These are phyloP conservation scores for Asarcornis scutulata DNA, from an alignment of 2,113 vertebrate species.

Conservation along the genomic window DNA sequence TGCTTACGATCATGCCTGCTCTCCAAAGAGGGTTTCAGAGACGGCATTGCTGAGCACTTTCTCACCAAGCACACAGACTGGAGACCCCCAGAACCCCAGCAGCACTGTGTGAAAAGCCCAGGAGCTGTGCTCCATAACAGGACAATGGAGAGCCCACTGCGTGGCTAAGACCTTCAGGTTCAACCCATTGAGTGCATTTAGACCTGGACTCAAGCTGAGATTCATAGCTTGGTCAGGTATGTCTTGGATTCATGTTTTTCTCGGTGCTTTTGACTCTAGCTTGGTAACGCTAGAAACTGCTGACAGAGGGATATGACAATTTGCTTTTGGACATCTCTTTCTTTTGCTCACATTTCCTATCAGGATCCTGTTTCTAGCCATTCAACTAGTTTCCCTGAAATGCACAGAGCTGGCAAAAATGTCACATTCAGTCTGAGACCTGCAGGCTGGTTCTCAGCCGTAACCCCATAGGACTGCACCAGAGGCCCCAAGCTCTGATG, in stretches of 20 bases:
- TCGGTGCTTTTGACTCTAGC: not conserved
- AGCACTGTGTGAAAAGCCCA: accelerated
- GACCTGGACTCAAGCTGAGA: not conserved
- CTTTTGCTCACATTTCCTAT: not conserved
- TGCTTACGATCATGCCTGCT: not conserved
- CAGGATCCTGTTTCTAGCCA: not conserved
- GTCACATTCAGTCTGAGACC: not conserved
- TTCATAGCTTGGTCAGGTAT: not conserved
- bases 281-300: not conserved
- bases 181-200: not conserved
- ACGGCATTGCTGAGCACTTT: not conserved
- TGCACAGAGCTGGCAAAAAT: not conserved
- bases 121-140: not conserved
- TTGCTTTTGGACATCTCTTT: not conserved
- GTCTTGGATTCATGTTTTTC: not conserved
- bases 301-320: not conserved
- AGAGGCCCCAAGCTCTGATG: not conserved
- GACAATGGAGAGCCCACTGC: not conserved
- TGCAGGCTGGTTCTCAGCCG: not conserved
- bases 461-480: not conserved
- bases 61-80: accelerated
- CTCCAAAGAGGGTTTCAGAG: not conserved
- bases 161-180: not conserved
- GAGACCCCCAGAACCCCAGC: not conserved
- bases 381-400: not conserved